Evolutionary conservation across 2,113 vertebrate genomes (phyloP).

Genomic region (Casuarius casuarius): DNA sequence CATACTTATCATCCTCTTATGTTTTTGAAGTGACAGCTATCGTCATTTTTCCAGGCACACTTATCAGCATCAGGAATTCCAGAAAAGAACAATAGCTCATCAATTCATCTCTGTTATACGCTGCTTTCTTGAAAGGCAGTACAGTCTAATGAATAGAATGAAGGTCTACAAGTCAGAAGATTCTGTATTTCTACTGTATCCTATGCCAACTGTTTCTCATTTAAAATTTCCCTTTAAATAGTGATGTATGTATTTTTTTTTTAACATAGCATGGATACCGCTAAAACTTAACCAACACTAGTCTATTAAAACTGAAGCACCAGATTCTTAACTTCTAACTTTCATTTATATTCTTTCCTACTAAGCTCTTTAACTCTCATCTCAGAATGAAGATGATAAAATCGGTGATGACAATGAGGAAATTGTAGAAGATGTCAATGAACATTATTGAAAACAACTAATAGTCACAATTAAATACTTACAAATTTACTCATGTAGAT

Average conservation of each 20-base stretch:
- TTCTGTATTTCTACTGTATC: background rate
- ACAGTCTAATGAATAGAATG: background rate
- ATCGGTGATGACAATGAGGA: background rate
- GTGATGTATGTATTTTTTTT: background rate
- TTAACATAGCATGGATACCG: background rate
- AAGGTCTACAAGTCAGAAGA: background rate
- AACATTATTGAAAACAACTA: background rate
- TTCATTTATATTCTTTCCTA: background rate
- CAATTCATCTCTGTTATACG: background rate
- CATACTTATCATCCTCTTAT: background rate
- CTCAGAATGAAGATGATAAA: background rate
- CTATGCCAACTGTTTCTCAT: background rate
- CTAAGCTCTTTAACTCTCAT: background rate
- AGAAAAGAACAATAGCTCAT: constrained; percentile 42
- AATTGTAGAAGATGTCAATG: background rate
- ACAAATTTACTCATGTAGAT: background rate
- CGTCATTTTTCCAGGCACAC: constrained; percentile 24
- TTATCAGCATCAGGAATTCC: background rate
- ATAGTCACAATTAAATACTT: background rate
- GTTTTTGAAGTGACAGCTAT: constrained; percentile 29
- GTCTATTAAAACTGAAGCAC: background rate
- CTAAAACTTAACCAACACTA: background rate
- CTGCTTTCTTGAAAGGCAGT: background rate
- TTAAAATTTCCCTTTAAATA: background rate
- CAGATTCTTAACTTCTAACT: background rate